Percentiles rank a stretch among this genome's conserved stretches.
Conservation (phyloP, 2,888 invertebrate genomes). For the Sclerodermus sp. region DNA sequence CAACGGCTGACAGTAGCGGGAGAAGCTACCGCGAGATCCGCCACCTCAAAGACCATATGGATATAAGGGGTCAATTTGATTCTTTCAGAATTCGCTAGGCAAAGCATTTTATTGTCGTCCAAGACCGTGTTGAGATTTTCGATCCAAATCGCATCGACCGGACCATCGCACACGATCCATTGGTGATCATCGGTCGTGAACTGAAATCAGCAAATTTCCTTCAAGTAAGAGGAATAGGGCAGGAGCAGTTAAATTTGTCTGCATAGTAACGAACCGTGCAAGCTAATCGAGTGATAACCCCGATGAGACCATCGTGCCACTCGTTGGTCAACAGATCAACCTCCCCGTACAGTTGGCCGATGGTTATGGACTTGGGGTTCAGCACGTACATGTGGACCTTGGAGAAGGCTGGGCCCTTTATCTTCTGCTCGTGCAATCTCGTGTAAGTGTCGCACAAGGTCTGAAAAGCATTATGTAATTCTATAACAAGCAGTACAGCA, state of each 20-base stretch:
- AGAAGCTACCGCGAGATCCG: conserved; percentile 83
- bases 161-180: conserved; percentile 90
- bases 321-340: conserved; percentile 82
- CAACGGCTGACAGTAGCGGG: conserved; percentile 83
- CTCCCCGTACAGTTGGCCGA: conserved; percentile 88
- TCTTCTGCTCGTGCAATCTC: conserved; percentile 65
- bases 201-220: conserved; percentile 37
- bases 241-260: no score
- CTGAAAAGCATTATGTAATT: conserved; percentile 54
- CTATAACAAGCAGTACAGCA: not conserved
- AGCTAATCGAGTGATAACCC: conserved; percentile 65
- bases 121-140: conserved; percentile 92
- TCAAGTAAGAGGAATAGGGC: not conserved
- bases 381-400: conserved; percentile 77
- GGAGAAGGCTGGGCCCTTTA: conserved; percentile 66
- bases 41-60: conserved; percentile 84
- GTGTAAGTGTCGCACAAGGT: conserved; percentile 72
- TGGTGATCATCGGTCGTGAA: conserved; percentile 72
- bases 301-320: conserved; percentile 89
- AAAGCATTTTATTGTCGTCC: conserved; percentile 92
- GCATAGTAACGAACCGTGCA: conserved; percentile 63
- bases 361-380: conserved; percentile 86
- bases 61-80: conserved; percentile 88
- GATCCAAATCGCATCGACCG: conserved; percentile 92
- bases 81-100: conserved; percentile 86